These are phyloP conservation scores for Platycheirus albimanus DNA, from an alignment of 2,888 invertebrate species.

Conservation along the genomic window DNA sequence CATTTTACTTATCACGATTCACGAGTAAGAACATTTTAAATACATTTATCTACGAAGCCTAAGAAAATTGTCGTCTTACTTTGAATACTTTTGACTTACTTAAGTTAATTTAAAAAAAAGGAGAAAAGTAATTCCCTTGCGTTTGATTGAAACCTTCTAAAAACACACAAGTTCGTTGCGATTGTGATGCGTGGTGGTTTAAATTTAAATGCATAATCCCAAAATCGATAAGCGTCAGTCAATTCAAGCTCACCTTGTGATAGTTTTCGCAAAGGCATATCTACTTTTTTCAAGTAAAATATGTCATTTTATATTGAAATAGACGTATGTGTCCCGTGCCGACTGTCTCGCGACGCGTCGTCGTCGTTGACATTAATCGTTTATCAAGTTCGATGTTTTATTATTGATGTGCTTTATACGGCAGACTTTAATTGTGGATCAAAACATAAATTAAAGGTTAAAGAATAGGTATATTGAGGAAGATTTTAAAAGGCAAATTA, in stretches of 20 bases:
- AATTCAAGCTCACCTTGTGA: conserved; percentile 61
- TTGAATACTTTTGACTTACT: neutral
- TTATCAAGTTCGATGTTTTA: conserved; percentile 31
- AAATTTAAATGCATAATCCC: conserved; percentile 28
- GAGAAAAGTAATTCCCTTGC: conserved; percentile 24
- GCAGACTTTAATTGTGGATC: neutral
- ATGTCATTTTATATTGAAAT: conserved; percentile 17
- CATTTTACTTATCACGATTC: conserved; percentile 22
- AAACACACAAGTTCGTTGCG: conserved; percentile 45
- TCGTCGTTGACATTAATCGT: conserved; percentile 50
- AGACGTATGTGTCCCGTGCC: conserved; percentile 10
- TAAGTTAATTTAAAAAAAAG: neutral
- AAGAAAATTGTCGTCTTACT: conserved; percentile 5
- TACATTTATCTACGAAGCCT: conserved; percentile 23
- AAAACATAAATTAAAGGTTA: conserved; percentile 28
- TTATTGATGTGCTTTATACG: neutral
- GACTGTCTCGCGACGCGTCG: neutral
- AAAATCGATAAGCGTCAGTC: conserved; percentile 64
- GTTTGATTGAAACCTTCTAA: conserved; percentile 68
- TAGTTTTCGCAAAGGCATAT: conserved; percentile 37
- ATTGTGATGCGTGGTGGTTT: conserved; percentile 3
- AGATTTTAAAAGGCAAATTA: no score
- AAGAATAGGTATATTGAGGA: no score
- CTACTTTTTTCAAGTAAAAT: conserved; percentile 4
- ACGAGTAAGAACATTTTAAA: conserved; percentile 41